Percentiles rank a stretch among this genome's conserved stretches.
Conservation (phyloP, 2,888 invertebrate species). For the Athrips mouffetella region DNA sequence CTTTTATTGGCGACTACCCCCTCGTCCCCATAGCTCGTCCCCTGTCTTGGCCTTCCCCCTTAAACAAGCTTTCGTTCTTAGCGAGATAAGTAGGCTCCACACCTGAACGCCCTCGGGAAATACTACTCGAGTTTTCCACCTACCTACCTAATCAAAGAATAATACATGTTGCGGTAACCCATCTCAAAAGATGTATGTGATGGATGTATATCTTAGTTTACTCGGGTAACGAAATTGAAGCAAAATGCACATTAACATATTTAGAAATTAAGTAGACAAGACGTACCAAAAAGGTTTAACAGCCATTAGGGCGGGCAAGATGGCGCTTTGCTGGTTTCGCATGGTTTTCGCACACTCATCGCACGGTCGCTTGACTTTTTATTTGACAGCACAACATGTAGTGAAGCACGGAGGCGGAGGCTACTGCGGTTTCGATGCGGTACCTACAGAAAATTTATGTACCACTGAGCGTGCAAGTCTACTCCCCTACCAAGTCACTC, state of each 20-base stretch:
- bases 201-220: background rate
- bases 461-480: slow-evolving; percentile 67
- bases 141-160: slow-evolving; percentile 11
- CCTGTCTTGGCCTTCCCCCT: no score
- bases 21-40: no score
- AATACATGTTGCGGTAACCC: slow-evolving; percentile 5
- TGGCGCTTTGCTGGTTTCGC: slow-evolving; percentile 20
- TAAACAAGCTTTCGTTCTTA: no score
- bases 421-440: slow-evolving; percentile 74
- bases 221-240: background rate
- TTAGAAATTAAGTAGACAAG: background rate
- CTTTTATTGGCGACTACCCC: no score
- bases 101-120: slow-evolving; percentile 1
- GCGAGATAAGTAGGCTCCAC: background rate
- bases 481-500: slow-evolving; percentile 47
- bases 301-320: background rate
- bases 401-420: slow-evolving; percentile 51
- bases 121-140: slow-evolving; percentile 1
- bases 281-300: background rate
- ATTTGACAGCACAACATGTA: slow-evolving; percentile 65
- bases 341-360: no score
- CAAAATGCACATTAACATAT: background rate
- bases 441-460: slow-evolving; percentile 70
- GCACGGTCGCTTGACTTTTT: slow-evolving; percentile 53
- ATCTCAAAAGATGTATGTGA: background rate